Evolutionary conservation across 2,797 vertebrate genomes (phyloP).

Genomic region (Rhinogobio ventralis): DNA sequence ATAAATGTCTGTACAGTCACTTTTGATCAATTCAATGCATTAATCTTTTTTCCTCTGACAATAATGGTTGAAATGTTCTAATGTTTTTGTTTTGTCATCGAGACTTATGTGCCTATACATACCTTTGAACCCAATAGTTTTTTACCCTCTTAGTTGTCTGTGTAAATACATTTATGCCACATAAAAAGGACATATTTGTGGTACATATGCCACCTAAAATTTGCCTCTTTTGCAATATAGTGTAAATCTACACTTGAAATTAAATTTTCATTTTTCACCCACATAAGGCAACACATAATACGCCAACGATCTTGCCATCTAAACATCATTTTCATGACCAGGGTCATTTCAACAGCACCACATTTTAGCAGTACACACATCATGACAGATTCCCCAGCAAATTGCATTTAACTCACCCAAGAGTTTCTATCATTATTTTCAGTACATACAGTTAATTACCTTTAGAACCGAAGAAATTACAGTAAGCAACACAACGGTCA

Average conservation of each 20-base stretch:
- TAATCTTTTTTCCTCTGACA: not conserved
- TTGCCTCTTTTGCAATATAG: not conserved
- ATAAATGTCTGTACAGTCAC: not conserved
- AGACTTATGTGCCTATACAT: not conserved
- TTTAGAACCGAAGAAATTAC: not conserved
- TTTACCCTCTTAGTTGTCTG: not conserved
- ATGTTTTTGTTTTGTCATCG: not conserved
- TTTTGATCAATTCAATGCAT: not conserved
- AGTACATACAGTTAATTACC: not conserved
- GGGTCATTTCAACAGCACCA: too few relatives aligned
- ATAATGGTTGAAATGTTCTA: not conserved
- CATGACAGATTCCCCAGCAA: not conserved
- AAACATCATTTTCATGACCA: not conserved
- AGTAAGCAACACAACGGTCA: not conserved
- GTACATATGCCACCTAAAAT: not conserved
- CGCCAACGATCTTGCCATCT: not conserved
- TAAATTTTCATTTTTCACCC: not conserved
- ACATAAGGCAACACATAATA: not conserved
- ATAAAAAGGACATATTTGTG: not conserved
- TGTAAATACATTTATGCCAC: not conserved
- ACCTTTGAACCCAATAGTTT: too few relatives aligned
- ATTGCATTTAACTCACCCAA: not conserved
- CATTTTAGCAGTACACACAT: not conserved
- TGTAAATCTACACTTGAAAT: not conserved
- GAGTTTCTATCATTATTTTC: not conserved